phyloP scores from a whole-genome alignment of 2,113 vertebrate genomes.

The Oriolus oriolus region DNA sequence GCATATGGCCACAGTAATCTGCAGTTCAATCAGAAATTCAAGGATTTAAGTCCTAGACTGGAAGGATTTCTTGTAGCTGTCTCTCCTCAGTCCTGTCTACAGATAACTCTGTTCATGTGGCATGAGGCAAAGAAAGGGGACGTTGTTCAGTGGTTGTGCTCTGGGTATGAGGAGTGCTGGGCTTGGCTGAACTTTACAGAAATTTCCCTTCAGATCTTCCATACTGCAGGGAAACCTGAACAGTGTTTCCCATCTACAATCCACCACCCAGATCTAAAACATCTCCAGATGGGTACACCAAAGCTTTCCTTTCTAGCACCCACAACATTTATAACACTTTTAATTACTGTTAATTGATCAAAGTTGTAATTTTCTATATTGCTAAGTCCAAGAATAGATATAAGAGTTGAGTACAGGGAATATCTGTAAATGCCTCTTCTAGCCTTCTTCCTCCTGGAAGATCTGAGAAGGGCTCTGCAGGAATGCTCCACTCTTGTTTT shows the following conservation, averaged over 20 bases:
- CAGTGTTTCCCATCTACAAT: background rate
- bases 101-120: background rate
- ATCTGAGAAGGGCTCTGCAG: background rate
- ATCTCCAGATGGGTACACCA: background rate
- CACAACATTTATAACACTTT: background rate
- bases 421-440: background rate
- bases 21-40: slow-evolving; percentile 23
- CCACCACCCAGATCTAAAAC: background rate
- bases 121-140: background rate
- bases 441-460: background rate
- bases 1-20: slow-evolving; percentile 46
- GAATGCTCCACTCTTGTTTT: background rate
- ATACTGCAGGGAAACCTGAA: rapidly evolving
- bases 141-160: background rate
- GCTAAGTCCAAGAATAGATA: background rate
- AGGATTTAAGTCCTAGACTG: background rate
- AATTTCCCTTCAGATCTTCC: background rate
- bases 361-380: background rate
- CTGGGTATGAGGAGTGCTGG: background rate
- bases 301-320: background rate
- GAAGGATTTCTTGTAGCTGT: slow-evolving; percentile 2
- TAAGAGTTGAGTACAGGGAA: background rate
- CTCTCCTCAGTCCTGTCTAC: background rate
- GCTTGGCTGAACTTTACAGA: background rate
- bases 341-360: background rate